These are phyloP conservation scores for Xiphophorus couchianus DNA, from an alignment of 2,113 vertebrate genomes.

Conservation along the genomic window DNA sequence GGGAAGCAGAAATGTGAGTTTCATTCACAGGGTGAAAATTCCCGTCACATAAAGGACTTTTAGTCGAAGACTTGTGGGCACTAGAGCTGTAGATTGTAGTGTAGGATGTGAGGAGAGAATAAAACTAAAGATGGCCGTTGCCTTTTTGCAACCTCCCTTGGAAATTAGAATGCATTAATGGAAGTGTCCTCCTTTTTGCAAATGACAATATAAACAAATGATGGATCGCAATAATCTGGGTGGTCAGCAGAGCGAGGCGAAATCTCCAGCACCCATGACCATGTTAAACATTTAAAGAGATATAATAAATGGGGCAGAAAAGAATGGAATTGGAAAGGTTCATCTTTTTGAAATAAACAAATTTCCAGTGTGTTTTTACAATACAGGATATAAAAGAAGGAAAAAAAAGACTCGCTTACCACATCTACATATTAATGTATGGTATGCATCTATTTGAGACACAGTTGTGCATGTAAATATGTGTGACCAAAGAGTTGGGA, in stretches of 20 bases:
- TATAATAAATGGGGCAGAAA: constrained; percentile 36
- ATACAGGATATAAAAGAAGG: not conserved
- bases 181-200: constrained; percentile 43
- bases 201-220: constrained; percentile 78
- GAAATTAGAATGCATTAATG: constrained; percentile 64
- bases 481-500: not conserved
- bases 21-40: constrained; percentile 7
- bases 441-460: not conserved
- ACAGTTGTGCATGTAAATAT: constrained; percentile 1
- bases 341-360: constrained; percentile 16
- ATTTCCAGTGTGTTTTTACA: constrained; percentile 4
- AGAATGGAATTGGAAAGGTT: constrained; percentile 46
- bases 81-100: not conserved
- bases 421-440: not conserved
- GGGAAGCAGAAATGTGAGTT: constrained; percentile 15
- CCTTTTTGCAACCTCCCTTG: constrained; percentile 49
- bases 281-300: constrained; percentile 40
- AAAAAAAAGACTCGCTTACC: not conserved
- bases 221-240: constrained; percentile 77
- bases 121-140: constrained; percentile 37
- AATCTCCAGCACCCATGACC: constrained; percentile 44
- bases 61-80: not conserved
- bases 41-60: constrained; percentile 20
- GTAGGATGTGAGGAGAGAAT: constrained; percentile 2
- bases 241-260: constrained; percentile 62